Evolutionary conservation across 2,113 vertebrate species (phyloP), one percentile per base, ranked within the genome.

Genomic region (Notiomystis cincta): DNA sequence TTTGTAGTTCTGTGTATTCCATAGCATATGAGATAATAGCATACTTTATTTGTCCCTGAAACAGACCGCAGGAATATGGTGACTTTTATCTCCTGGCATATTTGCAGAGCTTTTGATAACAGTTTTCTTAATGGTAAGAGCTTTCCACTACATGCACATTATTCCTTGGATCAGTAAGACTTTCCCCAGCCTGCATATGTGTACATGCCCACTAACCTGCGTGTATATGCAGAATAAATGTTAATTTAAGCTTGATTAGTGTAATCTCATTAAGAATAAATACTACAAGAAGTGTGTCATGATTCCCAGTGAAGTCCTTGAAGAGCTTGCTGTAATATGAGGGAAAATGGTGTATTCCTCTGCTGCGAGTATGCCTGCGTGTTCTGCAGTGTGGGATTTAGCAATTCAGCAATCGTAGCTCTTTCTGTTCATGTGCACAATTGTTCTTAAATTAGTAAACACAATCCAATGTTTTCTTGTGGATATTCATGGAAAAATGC

Each of bases 1-100:
- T 97, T 97, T 97, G 65, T 89, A 92, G 92, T 58, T 87, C 94
- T 96, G 96, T 92, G 22, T 90, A 92, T 97, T 96, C 95, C 82
- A 71, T 58, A 69, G 85, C 89, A 88, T 92, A 69, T 96, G 83
- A 93, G 89, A 88, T 97, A 95, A 91, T 73, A 76, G 82, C 85
- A 89, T 77, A 75, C 90, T 96, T 96, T 97, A 90, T 97, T 93
- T 96, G 96, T 96, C 94, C 87, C 96, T 86, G 4, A 96, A 95
- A 94, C 89, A 96, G 94, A 95, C 87, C 51, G 1, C 81, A 31
- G 50, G 70, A 76, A 90, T 40, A 62, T 67, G 82, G 86, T 69
- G 66, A 62, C 83, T 95, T 89, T 88, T 89, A 61, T 96, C 91
- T 90, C 50, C 76, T 89, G 95, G 90, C 66, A 61, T 86, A 58